Percentiles rank a stretch among this genome's conserved stretches.
Conservation (phyloP, 2,113 vertebrate species). For the Procavia capensis region DNA sequence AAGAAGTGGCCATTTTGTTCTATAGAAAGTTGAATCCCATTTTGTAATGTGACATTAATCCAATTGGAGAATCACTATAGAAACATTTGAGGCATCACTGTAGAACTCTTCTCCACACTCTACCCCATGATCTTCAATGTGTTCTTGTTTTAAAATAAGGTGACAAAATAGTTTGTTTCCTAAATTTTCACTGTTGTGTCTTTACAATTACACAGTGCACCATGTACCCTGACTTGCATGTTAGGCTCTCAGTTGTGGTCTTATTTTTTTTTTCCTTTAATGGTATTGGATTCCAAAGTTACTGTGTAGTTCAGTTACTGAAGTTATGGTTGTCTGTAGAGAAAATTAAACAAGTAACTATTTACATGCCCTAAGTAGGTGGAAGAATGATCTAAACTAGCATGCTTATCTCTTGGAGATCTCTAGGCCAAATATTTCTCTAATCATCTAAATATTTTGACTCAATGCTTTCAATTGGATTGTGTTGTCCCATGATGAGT, state of each 20-base stretch:
- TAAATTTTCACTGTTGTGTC: constrained; percentile 63
- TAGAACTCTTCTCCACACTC: constrained; percentile 64
- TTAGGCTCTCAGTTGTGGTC: constrained; percentile 48
- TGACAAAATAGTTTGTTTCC: constrained; percentile 15
- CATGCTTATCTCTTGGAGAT: constrained; percentile 33
- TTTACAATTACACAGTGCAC: constrained; percentile 60
- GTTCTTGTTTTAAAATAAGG: constrained; percentile 73
- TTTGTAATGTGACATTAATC: constrained; percentile 19
- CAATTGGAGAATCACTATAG: constrained; percentile 33
- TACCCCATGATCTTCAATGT: constrained; percentile 65
- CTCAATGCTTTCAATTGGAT: constrained; percentile 27
- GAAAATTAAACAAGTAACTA: constrained; percentile 60
- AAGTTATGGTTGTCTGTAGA: constrained; percentile 41
- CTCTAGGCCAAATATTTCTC: constrained; percentile 36
- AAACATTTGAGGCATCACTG: constrained; percentile 59
- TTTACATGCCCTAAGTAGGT: constrained; percentile 24
- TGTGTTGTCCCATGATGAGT: constrained; percentile 15
- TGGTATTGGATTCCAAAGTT: constrained; percentile 5
- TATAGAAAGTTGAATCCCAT: constrained; percentile 27
- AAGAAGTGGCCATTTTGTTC: not conserved
- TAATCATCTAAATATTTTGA: constrained; percentile 67
- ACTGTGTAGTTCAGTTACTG: constrained; percentile 26
- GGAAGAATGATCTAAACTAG: constrained; percentile 52
- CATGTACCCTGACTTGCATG: constrained; percentile 24
- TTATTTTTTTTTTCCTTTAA: constrained; percentile 5